These are phyloP conservation scores for Pseudomyrmex flavicornis DNA, from an alignment of 1,140 invertebrate species.

Conservation along the genomic window DNA sequence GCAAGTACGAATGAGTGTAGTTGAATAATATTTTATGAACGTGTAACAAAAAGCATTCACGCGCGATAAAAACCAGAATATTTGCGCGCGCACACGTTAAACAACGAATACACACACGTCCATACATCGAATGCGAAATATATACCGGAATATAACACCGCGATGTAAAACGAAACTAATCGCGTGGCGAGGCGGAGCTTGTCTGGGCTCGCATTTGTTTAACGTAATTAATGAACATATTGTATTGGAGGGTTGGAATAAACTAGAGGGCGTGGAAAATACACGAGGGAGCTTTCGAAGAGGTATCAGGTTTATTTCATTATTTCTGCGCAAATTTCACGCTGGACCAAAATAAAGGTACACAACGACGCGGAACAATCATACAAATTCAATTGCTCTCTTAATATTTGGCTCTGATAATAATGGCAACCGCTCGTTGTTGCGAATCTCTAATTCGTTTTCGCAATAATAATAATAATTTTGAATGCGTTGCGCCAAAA, in stretches of 20 bases:
- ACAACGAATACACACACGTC: neutral
- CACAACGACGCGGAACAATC: neutral
- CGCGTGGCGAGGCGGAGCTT: constrained; percentile 33
- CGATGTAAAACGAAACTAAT: constrained; percentile 62
- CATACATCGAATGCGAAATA: constrained; percentile 51
- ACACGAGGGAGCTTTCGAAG: constrained; percentile 37
- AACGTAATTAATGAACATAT: constrained; percentile 67
- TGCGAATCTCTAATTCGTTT: neutral
- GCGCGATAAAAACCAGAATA: neutral
- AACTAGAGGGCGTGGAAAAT: constrained; percentile 44
- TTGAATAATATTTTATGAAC: too few species aligned
- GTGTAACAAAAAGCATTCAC: too few species aligned
- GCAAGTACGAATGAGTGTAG: too few species aligned
- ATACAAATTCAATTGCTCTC: constrained; percentile 49
- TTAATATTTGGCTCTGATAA: constrained; percentile 38
- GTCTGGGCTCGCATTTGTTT: constrained; percentile 58
- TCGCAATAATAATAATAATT: too few species aligned
- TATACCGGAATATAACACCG: neutral
- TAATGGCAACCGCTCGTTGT: neutral
- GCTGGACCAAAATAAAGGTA: neutral
- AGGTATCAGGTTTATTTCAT: constrained; percentile 63
- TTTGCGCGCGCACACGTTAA: constrained; percentile 29
- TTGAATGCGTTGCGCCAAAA: neutral
- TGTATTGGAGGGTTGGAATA: constrained; percentile 37
- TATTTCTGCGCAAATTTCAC: constrained; percentile 62